Conservation (phyloP, 2,113 vertebrate species). For the Telmatochromis sp. region DNA sequence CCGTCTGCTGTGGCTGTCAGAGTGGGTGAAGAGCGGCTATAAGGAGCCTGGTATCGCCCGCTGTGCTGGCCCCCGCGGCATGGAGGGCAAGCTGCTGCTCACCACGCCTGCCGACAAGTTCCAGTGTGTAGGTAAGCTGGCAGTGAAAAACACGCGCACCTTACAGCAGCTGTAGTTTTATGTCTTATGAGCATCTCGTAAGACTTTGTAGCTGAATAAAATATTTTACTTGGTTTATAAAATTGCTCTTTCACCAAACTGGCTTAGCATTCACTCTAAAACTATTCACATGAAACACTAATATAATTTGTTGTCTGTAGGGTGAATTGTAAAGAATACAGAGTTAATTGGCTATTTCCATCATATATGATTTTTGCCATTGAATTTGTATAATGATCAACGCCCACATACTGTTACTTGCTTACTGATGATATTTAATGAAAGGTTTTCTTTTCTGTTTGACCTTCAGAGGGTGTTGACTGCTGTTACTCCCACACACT, state of each 20-base stretch:
- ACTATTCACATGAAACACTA: background rate
- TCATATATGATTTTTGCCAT: background rate
- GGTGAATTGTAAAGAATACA: background rate
- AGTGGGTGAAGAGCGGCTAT: constrained; percentile 97
- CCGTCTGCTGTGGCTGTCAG: constrained; percentile 90
- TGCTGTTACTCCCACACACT: constrained; percentile 2
- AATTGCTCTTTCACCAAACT: background rate
- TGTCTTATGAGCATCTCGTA: background rate
- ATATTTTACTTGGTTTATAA: background rate
- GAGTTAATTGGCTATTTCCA: background rate
- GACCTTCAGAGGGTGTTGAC: background rate
- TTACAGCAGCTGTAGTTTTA: background rate
- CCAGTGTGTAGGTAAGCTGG: constrained; percentile 75
- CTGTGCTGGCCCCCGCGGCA: constrained; percentile 81
- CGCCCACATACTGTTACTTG: background rate
- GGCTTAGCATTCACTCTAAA: background rate
- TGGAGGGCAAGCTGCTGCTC: constrained; percentile 95
- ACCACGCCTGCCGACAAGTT: constrained; percentile 95
- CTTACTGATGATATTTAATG: background rate
- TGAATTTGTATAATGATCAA: background rate
- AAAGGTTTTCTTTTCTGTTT: background rate
- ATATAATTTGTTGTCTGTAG: background rate
- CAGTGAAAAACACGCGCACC: background rate
- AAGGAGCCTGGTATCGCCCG: constrained; percentile 97
- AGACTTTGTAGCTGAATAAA: background rate